These are phyloP conservation scores for Tribolium freemani DNA, from an alignment of 2,888 invertebrate genomes.

Conservation along the genomic window DNA sequence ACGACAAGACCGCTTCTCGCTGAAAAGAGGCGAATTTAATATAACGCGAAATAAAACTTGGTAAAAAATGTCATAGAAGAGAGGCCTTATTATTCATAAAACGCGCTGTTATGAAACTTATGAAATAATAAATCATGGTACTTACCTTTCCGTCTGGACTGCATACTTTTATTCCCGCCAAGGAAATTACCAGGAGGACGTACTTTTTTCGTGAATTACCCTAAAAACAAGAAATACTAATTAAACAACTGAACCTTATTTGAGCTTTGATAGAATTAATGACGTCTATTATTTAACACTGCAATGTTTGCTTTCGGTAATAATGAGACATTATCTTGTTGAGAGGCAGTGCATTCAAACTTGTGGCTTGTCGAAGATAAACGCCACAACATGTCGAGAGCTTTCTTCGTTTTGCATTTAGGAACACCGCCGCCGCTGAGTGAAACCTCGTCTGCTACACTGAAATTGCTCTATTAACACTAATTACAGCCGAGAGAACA, in stretches of 20 bases:
- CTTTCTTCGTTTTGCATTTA: slow-evolving; percentile 19
- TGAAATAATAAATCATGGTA: slow-evolving; percentile 52
- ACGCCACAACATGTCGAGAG: slow-evolving; percentile 18
- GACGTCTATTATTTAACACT: background rate
- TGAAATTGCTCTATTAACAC: slow-evolving; percentile 31
- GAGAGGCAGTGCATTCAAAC: background rate
- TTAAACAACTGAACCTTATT: background rate
- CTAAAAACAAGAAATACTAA: slow-evolving; percentile 68
- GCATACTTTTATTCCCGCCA: slow-evolving; percentile 87
- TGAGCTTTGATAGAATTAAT: background rate
- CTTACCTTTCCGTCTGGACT: slow-evolving; percentile 85
- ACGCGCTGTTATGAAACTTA: slow-evolving; percentile 41
- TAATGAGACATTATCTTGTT: slow-evolving; percentile 2
- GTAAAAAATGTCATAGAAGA: slow-evolving; percentile 27
- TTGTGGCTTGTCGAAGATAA: slow-evolving; percentile 13
- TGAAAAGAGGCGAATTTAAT: slow-evolving; percentile 35
- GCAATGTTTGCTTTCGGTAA: background rate
- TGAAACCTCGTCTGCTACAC: slow-evolving; percentile 5
- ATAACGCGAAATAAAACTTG: slow-evolving; percentile 42
- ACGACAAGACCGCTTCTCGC: background rate
- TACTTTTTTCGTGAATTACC: slow-evolving; percentile 77
- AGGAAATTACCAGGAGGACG: slow-evolving; percentile 81
- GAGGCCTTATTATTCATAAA: slow-evolving; percentile 44
- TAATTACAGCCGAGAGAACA: slow-evolving; percentile 21
- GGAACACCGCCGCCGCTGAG: background rate